Conservation (phyloP, 2,888 invertebrate genomes). For the Xiphydria camelus region DNA sequence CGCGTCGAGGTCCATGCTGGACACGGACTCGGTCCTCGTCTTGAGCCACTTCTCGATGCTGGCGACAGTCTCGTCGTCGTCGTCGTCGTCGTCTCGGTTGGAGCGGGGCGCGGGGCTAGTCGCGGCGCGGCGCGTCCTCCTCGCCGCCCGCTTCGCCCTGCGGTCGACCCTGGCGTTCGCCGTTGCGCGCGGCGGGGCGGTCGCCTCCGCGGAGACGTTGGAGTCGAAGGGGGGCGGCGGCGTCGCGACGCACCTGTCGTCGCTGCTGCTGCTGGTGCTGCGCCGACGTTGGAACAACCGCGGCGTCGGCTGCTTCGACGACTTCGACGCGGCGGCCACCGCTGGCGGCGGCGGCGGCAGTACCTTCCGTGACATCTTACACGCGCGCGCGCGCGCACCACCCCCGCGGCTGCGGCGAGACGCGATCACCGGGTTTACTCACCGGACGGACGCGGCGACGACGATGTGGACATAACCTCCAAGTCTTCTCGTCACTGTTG, state of each 20-base stretch:
- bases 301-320: conserved; percentile 45
- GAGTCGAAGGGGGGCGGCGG: conserved; percentile 2
- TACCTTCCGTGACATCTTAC: conserved; percentile 4
- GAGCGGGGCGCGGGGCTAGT: conserved; percentile 1
- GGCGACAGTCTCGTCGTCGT: conserved; percentile 36
- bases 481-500: too few relatives aligned
- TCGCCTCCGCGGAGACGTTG: not conserved
- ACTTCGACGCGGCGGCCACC: conserved; percentile 33
- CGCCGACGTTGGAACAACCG: conserved; percentile 42
- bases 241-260: not conserved
- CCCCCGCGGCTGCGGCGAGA: too few relatives aligned
- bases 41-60: conserved; percentile 54
- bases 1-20: conserved; percentile 45
- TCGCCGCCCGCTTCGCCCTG: too few relatives aligned
- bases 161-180: conserved; percentile 11
- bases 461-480: too few relatives aligned
- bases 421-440: too few relatives aligned
- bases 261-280: conserved; percentile 8
- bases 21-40: conserved; percentile 42
- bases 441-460: too few relatives aligned
- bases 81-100: not conserved
- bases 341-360: too few relatives aligned
- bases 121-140: not conserved
- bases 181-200: too few relatives aligned
- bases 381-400: too few relatives aligned